These are phyloP conservation scores for Ictalurus punctatus DNA, from an alignment of 2,113 vertebrate species.

Conservation along the genomic window DNA sequence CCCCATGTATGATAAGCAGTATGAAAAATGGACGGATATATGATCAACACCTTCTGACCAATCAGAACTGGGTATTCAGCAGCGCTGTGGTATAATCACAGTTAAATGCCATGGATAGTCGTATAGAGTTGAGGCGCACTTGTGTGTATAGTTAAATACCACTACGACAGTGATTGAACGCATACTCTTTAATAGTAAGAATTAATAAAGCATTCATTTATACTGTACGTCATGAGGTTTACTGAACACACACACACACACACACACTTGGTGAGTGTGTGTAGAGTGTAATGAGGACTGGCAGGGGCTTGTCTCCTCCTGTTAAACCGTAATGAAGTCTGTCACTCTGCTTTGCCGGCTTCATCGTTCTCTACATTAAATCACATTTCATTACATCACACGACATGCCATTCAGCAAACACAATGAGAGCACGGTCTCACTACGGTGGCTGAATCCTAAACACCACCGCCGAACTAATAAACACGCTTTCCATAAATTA, in stretches of 20 bases:
- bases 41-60: not conserved
- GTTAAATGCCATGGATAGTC: not conserved
- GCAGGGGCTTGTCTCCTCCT: constrained; percentile 25
- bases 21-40: no score
- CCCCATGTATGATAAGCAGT: no score
- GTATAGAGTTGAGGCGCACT: not conserved
- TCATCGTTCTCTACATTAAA: constrained; percentile 42
- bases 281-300: constrained; percentile 41
- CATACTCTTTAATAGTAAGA: not conserved
- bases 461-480: not conserved
- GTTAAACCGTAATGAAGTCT: constrained; percentile 43
- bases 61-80: not conserved
- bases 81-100: not conserved
- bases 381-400: constrained; percentile 38
- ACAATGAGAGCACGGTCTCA: not conserved
- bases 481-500: not conserved
- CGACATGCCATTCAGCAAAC: constrained; percentile 28
- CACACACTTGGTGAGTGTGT: constrained; percentile 20
- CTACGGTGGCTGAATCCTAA: not conserved
- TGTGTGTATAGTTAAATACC: not conserved
- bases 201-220: constrained; percentile 16
- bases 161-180: not conserved
- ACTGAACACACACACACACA: constrained; percentile 11
- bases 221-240: not conserved
- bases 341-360: constrained; percentile 31